Evolutionary conservation across 2,888 invertebrate genomes (phyloP).

Genomic region (Sepiola atlantica): DNA sequence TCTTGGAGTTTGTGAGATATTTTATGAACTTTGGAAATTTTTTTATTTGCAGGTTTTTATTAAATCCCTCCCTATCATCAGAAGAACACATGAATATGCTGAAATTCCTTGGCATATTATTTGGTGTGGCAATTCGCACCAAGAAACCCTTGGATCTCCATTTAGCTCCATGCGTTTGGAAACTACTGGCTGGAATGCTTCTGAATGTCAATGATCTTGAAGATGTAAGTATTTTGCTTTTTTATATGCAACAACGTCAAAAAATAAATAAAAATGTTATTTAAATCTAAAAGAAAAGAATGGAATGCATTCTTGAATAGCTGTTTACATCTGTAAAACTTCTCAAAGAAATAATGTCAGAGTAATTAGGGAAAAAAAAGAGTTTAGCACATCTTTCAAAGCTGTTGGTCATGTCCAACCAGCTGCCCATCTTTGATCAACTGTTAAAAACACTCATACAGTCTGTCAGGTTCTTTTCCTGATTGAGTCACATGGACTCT

Average conservation of each 20-base stretch:
- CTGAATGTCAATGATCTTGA: conserved; percentile 80
- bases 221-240: conserved; percentile 74
- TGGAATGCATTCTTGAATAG: too few species aligned
- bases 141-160: conserved; percentile 81
- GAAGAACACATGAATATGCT: conserved; percentile 79
- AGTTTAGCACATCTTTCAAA: too few species aligned
- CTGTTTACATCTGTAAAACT: too few species aligned
- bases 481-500: too few species aligned
- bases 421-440: too few species aligned
- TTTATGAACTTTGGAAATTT: not conserved
- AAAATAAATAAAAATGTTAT: too few species aligned
- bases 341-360: too few species aligned
- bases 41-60: conserved; percentile 74
- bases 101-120: conserved; percentile 80
- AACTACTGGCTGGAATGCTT: conserved; percentile 79
- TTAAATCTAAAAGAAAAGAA: too few species aligned
- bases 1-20: not conserved
- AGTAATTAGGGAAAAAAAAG: too few species aligned
- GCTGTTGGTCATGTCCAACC: too few species aligned
- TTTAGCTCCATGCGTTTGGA: conserved; percentile 80
- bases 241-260: not conserved
- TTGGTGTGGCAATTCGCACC: conserved; percentile 81
- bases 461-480: too few species aligned
- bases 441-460: too few species aligned
- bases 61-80: conserved; percentile 79